Conservation (phyloP, 2,888 invertebrate species). For the Cheilosia urbana region DNA sequence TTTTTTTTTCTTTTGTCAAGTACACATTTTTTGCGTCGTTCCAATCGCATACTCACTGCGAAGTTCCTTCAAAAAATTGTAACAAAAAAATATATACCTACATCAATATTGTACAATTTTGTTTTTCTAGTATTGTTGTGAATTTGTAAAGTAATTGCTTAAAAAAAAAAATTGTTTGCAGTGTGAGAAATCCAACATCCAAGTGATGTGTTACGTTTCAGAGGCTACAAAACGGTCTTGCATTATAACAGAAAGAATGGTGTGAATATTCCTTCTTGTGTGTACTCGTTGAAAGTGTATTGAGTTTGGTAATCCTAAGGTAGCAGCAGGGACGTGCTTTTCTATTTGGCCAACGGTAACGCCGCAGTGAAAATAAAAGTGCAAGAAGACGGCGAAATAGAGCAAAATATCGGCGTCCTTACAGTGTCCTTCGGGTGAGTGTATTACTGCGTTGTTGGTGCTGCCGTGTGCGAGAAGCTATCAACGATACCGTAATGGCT, state of each 20-base stretch:
- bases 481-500: constrained; percentile 78
- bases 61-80: constrained; percentile 39
- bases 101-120: neutral
- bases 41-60: constrained; percentile 38
- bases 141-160: constrained; percentile 3
- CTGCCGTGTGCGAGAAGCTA: constrained; percentile 24
- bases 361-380: constrained; percentile 69
- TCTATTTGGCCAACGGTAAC: constrained; percentile 4
- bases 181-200: constrained; percentile 19
- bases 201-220: constrained; percentile 60
- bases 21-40: constrained; percentile 13
- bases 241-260: constrained; percentile 66
- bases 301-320: constrained; percentile 39
- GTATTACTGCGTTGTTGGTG: constrained; percentile 20
- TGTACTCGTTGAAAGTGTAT: constrained; percentile 38
- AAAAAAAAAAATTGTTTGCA: constrained; percentile 8
- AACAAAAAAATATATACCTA: constrained; percentile 1
- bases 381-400: constrained; percentile 40
- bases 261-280: constrained; percentile 54
- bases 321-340: constrained; percentile 20
- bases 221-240: constrained; percentile 66
- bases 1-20: constrained; percentile 18
- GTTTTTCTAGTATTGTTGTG: constrained; percentile 1
- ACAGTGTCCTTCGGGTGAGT: constrained; percentile 67
- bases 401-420: constrained; percentile 63